Percentiles rank a stretch among this genome's conserved stretches.
These are phyloP conservation scores for Polyommatus iphigenia DNA, from an alignment of 2,888 invertebrate species.

Conservation along the genomic window DNA sequence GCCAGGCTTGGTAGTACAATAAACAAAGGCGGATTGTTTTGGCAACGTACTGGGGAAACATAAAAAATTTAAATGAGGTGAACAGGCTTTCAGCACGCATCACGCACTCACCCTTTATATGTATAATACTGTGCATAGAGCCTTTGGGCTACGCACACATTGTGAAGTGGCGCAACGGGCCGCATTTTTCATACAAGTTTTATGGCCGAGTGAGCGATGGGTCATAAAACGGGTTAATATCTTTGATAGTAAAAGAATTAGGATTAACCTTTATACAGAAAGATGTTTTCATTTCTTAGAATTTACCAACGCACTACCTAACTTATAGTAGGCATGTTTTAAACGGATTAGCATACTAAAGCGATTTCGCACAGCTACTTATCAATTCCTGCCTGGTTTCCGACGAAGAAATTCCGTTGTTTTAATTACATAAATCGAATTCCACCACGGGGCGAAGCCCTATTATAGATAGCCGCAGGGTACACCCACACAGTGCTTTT, in stretches of 20 bases:
- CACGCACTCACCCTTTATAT: neutral
- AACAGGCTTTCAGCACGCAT: conserved; percentile 19
- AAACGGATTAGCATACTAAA: neutral
- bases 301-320: neutral
- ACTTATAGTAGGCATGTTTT: neutral
- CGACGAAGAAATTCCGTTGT: neutral
- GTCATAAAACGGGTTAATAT: too few relatives aligned
- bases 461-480: neutral
- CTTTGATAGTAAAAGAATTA: too few relatives aligned
- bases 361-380: neutral
- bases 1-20: neutral
- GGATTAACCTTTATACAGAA: too few relatives aligned
- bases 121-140: neutral
- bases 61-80: neutral
- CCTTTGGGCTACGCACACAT: neutral
- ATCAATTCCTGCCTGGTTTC: neutral
- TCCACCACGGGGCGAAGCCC: neutral
- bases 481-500: neutral
- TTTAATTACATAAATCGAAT: conserved; percentile 10
- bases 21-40: neutral
- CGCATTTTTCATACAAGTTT: too few relatives aligned
- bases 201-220: too few relatives aligned
- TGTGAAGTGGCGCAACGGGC: too few relatives aligned
- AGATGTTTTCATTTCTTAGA: neutral
- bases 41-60: conserved; percentile 2